Evolutionary conservation across 1,140 invertebrate genomes (phyloP).

Genomic region (Aplysia californica): DNA sequence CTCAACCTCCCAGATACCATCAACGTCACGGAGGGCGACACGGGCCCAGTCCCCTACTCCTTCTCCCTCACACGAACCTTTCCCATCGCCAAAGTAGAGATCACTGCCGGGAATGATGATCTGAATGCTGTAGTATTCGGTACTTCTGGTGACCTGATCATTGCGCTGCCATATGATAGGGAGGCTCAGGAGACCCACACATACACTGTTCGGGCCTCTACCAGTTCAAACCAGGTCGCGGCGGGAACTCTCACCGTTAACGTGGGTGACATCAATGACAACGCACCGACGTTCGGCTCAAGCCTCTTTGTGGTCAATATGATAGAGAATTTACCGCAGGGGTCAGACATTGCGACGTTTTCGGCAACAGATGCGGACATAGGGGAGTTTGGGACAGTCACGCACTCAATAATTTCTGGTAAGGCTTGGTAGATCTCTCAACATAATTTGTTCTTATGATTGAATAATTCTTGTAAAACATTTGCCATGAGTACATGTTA

Average conservation of each 20-base stretch:
- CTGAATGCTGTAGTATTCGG: not conserved
- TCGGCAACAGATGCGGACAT: slow-evolving; percentile 6
- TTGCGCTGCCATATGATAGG: slow-evolving; percentile 1
- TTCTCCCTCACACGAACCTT: too few relatives aligned
- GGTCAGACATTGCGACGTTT: not conserved
- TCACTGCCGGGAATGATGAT: slow-evolving; percentile 15
- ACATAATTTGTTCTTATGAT: not conserved
- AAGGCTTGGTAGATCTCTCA: not conserved
- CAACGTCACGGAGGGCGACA: not conserved
- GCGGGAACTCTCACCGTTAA: not conserved
- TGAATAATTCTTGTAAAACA: not conserved
- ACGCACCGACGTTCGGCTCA: not conserved
- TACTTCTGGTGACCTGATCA: not conserved
- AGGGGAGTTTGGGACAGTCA: not conserved
- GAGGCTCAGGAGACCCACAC: not conserved
- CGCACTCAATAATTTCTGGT: not conserved
- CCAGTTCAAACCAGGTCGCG: not conserved
- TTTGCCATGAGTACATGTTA: too few relatives aligned
- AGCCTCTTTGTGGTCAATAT: not conserved
- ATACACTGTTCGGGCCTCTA: not conserved
- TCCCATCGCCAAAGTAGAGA: too few relatives aligned
- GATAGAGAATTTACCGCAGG: not conserved
- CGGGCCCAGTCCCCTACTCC: not conserved
- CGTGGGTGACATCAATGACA: slow-evolving; percentile 15
- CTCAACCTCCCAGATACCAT: not conserved